Percentiles rank a stretch among this genome's conserved stretches.
Evolutionary conservation across 2,888 invertebrate genomes (phyloP).

Genomic region (Germaria angustata): DNA sequence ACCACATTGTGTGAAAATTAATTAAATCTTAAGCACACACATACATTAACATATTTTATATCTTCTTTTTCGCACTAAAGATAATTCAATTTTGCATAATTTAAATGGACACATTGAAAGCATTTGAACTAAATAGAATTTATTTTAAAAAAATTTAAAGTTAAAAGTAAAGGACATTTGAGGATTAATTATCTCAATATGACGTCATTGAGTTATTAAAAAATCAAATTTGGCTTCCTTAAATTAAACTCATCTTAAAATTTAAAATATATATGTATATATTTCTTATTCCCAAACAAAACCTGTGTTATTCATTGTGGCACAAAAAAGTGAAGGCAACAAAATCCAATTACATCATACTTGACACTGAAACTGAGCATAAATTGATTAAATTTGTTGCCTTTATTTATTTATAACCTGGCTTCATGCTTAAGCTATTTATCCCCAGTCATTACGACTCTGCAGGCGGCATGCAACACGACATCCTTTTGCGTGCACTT

Average conservation of each 20-base stretch:
- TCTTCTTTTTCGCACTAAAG: background rate
- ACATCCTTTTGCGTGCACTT: constrained; percentile 36
- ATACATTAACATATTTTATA: background rate
- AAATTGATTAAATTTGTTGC: constrained; percentile 61
- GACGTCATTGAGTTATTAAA: background rate
- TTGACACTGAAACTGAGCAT: constrained; percentile 62
- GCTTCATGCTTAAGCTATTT: constrained; percentile 3
- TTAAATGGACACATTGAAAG: background rate
- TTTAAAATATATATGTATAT: background rate
- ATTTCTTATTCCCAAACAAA: background rate
- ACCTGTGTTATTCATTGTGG: background rate
- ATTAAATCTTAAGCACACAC: constrained; percentile 56
- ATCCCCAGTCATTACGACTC: constrained; percentile 15
- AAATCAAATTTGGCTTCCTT: background rate
- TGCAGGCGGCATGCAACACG: background rate
- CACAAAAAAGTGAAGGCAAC: background rate
- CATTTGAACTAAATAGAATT: background rate
- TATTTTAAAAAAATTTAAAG: background rate
- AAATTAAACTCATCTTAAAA: background rate
- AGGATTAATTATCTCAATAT: background rate
- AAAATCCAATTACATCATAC: constrained; percentile 62
- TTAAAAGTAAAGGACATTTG: background rate
- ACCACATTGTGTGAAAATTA: constrained; percentile 64
- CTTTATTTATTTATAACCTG: constrained; percentile 50
- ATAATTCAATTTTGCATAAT: constrained; percentile 15